Base-by-base conservation (phyloP, 2,888 invertebrate species). In the Acronicta alni region DNA sequence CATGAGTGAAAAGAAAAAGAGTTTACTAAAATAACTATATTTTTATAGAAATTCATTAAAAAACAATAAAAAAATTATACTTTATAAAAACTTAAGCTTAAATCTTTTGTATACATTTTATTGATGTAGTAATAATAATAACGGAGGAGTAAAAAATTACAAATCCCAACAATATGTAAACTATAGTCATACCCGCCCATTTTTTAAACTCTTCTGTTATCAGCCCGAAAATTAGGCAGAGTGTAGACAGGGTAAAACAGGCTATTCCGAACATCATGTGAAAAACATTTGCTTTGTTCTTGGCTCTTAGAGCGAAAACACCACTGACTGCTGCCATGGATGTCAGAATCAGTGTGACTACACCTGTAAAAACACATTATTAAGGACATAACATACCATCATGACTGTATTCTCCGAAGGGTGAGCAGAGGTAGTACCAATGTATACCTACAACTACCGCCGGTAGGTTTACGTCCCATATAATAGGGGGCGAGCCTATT, bases 181-280 rank as follows among this genome's bases (percentile, higher is more conserved):
- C 47, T 1, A 82, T 52, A 18, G 56, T 14, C 2, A 43, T 15
- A 9, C 70, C 67, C 15, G 81, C 75, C 84, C 84, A 88, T 4
- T 52, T 52, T 35, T 42, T 69, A 53, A 89, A 89, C 0, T 67
- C 54, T 0, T 64, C 10, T 10, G 61, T 73, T 14, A 71, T 46
- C 16, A 86, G 23, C 0, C 85, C 86, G 2, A 72, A 74, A 37
- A 79, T 79, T 4, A 88, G 45, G 54, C 84, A 80, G 12, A 87
- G 18, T 6, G 86, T 80, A 18, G 89, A 85, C 60, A 75, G 17
- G 4, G 84, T 17, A 56, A 88, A 89, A 2, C 88, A 72, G 7
- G 75, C 59, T 32, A 88, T 73, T n/a, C 88, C 89, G 32, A 85
- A 62, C 7, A 66, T 38, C 48, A 82, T 57, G 56, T 90, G 89